Conservation (phyloP, 2,797 vertebrate species). For the Petrocephalus sullivani region DNA sequence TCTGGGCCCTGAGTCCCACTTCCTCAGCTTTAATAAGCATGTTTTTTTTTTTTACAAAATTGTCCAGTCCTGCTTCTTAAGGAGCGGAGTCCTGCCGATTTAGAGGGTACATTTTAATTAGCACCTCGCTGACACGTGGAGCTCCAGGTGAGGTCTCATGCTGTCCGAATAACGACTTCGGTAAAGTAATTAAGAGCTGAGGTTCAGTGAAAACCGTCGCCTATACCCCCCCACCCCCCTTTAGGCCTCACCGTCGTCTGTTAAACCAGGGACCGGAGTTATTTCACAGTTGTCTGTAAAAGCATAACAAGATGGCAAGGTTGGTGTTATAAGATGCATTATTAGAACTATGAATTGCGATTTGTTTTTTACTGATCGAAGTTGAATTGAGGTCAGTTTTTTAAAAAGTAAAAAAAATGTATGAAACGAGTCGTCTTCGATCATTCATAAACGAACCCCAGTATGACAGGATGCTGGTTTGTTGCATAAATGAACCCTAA, state of each 20-base stretch:
- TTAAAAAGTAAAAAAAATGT: background rate
- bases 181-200: constrained; percentile 5
- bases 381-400: background rate
- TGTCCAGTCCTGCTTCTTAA: background rate
- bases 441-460: background rate
- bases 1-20: background rate
- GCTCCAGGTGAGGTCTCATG: background rate
- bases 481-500: background rate
- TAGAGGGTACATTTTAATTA: constrained; percentile 9
- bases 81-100: background rate
- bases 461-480: background rate
- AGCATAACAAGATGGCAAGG: background rate
- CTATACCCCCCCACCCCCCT: background rate
- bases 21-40: background rate
- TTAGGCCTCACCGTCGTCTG: background rate
- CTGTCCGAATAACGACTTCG: background rate
- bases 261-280: background rate
- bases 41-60: background rate
- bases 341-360: background rate
- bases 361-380: background rate
- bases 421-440: background rate
- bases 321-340: background rate
- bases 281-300: background rate
- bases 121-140: background rate
- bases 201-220: background rate